Evolutionary conservation across 1,140 invertebrate species (phyloP), one percentile per base, ranked within the genome.

Genomic region (Drosophila tani): DNA sequence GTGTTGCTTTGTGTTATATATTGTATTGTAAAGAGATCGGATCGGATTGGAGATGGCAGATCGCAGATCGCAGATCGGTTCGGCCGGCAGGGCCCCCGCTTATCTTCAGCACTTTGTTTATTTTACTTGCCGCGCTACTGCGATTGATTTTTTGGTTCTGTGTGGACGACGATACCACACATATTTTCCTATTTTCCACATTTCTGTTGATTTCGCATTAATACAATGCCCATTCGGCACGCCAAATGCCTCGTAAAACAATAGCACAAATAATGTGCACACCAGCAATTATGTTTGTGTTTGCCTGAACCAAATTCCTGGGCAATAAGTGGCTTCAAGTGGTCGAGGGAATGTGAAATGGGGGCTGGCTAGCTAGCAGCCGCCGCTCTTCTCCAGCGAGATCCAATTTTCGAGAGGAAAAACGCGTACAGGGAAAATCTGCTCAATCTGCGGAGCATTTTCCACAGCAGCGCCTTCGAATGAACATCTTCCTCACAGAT

Each of bases 131-230:
- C 19, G 19, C 12, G 17, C 51, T 55, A 55, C 35, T 56, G 35
- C 53, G 53, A 56, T 56, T 56, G 53, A 56, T 56, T 55, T 55
- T 55, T 55, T 9, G 32, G 53, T 56, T 49, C 49, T 35, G 47
- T 35, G 47, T 24, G 32, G 53, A 14, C 51, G 59, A 56, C 67
- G 66, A 73, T 40, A 40, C 53, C 45, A 51, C 45, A 51, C 75
- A 87, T 87, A 77, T 80, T 68, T 51, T 47, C 27, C 64, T 86
- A 80, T 82, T 70, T 45, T 40, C 49, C 64, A 56, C 50, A 68
- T 68, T 79, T 80, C 53, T 87, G 68, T 76, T 70, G 83, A 83
- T 82, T 87, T 80, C 57, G 83, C 83, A 87, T 80, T 87, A 70
- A 87, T 73, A 85, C 71, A 70, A 67, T 55, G 40, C 67, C 67